Base-by-base conservation (phyloP, 2,113 vertebrate species). In the Malurus cyaneus region DNA sequence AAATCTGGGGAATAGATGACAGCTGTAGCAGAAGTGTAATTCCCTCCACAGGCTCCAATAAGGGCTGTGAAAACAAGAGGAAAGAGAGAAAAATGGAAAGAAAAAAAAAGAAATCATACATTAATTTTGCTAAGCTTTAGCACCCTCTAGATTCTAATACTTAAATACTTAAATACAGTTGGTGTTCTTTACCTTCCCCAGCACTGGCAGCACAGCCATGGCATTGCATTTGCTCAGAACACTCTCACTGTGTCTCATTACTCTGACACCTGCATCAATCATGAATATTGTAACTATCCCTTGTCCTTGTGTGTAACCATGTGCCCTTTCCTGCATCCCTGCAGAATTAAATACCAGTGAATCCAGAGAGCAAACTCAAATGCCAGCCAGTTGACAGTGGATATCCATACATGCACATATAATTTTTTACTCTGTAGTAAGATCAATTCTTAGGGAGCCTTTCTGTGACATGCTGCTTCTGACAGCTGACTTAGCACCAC, bases 1-100 rank as follows among this genome's bases (percentile, higher is more conserved):
- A 99, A 99, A 96, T 99, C 99, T 0, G 99, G 99, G 32, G 99
- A 99, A 88, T 99, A 99, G 94, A 99, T 98, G 34, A 99, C 98
- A 11, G 98, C 98, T 3, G 98, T 98, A 34, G 98, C 96, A 78
- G 98, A 96, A 7, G 98, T 98, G 95, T 99, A 99, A 96, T 99
- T 99, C 53, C 99, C 99, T 24, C 99, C 99, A 39, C 99, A 99
- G 89, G 99, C 98, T 6, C 99, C 99, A 6, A 99, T 98, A 17
- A 98, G 98, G 42, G 99, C 99, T 99, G 96, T 47, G 82, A 83
- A 53, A 94, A 83, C 67, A 60, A 90, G 56, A 78, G 72, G n/a
- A 86, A 66, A 73, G 64, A 32, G 34, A 39, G 70, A 60, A 54
- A 53, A 88, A 60, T 13, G 3, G 4, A 13, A 73, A 44, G 9